Evolutionary conservation across 2,888 invertebrate species (phyloP).

Genomic region (Willowsia nigromaculata): DNA sequence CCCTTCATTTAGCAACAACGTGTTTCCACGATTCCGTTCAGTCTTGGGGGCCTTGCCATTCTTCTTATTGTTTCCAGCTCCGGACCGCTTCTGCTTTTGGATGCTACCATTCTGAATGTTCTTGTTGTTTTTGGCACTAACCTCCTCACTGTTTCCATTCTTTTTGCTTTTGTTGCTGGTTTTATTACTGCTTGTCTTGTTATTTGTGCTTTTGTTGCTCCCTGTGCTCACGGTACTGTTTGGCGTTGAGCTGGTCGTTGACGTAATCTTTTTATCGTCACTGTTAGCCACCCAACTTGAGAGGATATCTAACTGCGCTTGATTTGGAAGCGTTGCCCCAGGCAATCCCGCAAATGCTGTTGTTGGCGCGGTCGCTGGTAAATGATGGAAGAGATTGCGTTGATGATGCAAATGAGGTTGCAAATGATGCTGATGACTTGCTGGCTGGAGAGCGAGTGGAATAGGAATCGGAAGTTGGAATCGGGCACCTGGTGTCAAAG

Average conservation of each 20-base stretch:
- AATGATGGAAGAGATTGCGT: constrained; percentile 50
- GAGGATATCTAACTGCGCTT: constrained; percentile 75
- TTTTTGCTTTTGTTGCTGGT: neutral
- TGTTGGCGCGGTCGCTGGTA: constrained; percentile 46
- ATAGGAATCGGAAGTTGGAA: constrained; percentile 78
- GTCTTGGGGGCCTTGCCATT: constrained; percentile 68
- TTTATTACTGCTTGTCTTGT: constrained; percentile 49
- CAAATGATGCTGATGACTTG: constrained; percentile 61
- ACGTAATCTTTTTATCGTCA: constrained; percentile 48
- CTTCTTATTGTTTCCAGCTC: constrained; percentile 23
- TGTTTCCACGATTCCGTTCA: constrained; percentile 61
- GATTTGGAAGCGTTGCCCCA: constrained; percentile 64
- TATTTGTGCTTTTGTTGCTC: neutral
- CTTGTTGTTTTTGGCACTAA: constrained; percentile 63
- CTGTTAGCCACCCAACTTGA: constrained; percentile 74
- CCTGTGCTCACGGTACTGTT: neutral
- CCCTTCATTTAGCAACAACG: neutral
- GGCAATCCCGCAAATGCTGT: constrained; percentile 45
- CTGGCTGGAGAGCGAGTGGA: constrained; percentile 71
- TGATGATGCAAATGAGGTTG: constrained; percentile 61
- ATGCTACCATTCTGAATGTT: constrained; percentile 35
- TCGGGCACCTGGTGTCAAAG: neutral
- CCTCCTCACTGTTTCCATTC: constrained; percentile 14
- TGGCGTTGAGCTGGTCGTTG: constrained; percentile 26
- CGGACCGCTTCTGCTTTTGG: neutral